Conservation (phyloP, 2,888 invertebrate genomes). For the Cephus pygmeus region DNA sequence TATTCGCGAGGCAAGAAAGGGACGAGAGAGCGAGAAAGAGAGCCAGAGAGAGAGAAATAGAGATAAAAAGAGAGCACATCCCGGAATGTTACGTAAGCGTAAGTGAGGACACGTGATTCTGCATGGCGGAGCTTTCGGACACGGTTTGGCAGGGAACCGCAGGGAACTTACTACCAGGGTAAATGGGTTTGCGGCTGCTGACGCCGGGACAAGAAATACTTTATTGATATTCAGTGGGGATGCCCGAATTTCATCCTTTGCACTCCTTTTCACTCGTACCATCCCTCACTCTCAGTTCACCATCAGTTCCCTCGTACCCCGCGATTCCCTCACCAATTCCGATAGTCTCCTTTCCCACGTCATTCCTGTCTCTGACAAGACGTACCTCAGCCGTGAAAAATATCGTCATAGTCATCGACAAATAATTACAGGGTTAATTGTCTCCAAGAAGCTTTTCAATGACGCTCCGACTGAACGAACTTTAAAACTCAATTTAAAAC, state of each 20-base stretch:
- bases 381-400: not conserved
- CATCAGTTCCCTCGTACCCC: not conserved
- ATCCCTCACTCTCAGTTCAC: not conserved
- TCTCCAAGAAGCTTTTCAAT: not conserved
- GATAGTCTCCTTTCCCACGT: not conserved
- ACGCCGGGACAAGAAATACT: slow-evolving; percentile 39
- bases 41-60: slow-evolving; percentile 4
- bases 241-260: slow-evolving; percentile 5
- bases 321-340: not conserved
- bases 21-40: slow-evolving; percentile 12
- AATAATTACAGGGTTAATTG: not conserved
- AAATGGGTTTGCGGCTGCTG: slow-evolving; percentile 39
- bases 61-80: slow-evolving; percentile 3
- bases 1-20: not conserved
- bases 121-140: slow-evolving; percentile 13
- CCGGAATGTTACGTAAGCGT: slow-evolving; percentile 1
- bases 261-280: not conserved
- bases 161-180: slow-evolving; percentile 16
- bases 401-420: not conserved
- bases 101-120: slow-evolving; percentile 5
- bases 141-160: slow-evolving; percentile 22
- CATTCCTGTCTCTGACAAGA: not conserved
- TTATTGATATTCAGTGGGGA: slow-evolving; percentile 33
- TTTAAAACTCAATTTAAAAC: slow-evolving; percentile 52
- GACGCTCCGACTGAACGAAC: slow-evolving; percentile 18